A percentile compares a stretch with the other conserved stretches of the same genome.
These are phyloP conservation scores for Phylloscopus trochilus DNA, from an alignment of 2,113 vertebrate genomes.

Conservation along the genomic window DNA sequence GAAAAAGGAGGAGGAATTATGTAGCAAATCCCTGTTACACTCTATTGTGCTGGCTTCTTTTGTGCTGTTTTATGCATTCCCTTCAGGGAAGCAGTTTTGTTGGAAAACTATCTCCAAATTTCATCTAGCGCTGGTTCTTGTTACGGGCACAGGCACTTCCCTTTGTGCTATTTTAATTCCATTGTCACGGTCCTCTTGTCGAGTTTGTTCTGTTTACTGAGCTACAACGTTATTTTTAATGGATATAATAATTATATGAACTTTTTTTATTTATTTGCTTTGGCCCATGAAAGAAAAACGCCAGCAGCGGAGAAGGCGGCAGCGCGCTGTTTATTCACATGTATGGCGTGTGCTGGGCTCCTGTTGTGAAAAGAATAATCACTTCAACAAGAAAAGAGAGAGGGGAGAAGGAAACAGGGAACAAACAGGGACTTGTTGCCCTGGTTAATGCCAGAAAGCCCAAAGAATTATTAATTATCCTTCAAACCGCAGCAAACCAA, in stretches of 20 bases:
- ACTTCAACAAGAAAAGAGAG: neutral
- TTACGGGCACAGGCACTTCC: neutral
- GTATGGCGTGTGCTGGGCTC: neutral
- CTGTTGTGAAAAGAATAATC: conserved; percentile 29
- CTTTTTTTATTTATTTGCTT: conserved; percentile 50
- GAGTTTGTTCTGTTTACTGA: conserved; percentile 5
- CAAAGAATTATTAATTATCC: neutral
- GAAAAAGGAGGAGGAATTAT: neutral
- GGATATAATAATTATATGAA: conserved; percentile 28
- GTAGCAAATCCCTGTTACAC: neutral
- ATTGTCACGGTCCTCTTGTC: neutral
- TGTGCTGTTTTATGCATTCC: conserved; percentile 24
- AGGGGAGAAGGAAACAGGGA: neutral
- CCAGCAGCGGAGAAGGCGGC: neutral
- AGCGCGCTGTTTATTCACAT: conserved; percentile 4
- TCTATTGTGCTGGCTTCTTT: conserved; percentile 28
- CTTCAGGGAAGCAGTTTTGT: conserved; percentile 40
- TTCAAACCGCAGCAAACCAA: neutral
- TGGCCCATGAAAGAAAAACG: neutral
- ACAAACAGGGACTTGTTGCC: conserved; percentile 14
- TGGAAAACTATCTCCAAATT: conserved; percentile 55
- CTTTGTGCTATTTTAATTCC: conserved; percentile 53
- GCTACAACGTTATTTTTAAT: neutral
- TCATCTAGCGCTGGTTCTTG: neutral
- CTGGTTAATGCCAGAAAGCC: neutral